Evolutionary conservation across 2,797 vertebrate species (phyloP), one percentile per base, ranked within the genome.

Genomic region (Bradypodion ventrale): DNA sequence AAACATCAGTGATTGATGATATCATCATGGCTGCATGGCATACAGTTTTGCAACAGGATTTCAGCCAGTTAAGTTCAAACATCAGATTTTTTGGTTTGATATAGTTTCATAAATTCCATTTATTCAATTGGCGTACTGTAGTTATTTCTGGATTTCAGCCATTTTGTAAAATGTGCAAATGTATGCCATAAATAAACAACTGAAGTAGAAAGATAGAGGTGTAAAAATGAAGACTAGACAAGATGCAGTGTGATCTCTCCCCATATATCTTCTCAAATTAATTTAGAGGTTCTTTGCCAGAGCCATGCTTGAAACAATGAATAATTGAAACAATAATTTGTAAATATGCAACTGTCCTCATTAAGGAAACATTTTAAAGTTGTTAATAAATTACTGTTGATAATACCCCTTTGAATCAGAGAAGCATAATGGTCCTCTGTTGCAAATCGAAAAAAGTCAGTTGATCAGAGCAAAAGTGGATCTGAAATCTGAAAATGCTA

Each of bases 381-480:
- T 77, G 80, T 56, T 80, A 68, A 85, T 80, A 49, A 75, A 80
- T 75, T 75, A 75, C n/a, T 80, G 25, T 80, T 68, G 62, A 85
- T 80, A 69, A 60, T 75, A 49, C 72, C 46, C 49, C 70, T 80
- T 80, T 80, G 62, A 27, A 79, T 37, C 29, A 80, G 44, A 79
- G 74, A 40, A 8, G 27, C 46, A 44, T 5, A 49, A 85, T 85
- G 66, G 49, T 29, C 83, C 85, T 66, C 21, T 29, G 9, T 46
- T 75, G 63, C 44, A 80, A 46, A 85, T 68, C 46, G 35, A 66
- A 40, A 68, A 75, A 56, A 80, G 35, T 80, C 60, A 40, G n/a
- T 46, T 80, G 10, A 75, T 68, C 37, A 59, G 35, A 66, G 74
- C 46, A 42, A 46, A 56, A 79, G 35, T 12, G 35, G 13, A 60